Evolutionary conservation across 2,797 vertebrate species (phyloP).

Genomic region (Mycteria americana): DNA sequence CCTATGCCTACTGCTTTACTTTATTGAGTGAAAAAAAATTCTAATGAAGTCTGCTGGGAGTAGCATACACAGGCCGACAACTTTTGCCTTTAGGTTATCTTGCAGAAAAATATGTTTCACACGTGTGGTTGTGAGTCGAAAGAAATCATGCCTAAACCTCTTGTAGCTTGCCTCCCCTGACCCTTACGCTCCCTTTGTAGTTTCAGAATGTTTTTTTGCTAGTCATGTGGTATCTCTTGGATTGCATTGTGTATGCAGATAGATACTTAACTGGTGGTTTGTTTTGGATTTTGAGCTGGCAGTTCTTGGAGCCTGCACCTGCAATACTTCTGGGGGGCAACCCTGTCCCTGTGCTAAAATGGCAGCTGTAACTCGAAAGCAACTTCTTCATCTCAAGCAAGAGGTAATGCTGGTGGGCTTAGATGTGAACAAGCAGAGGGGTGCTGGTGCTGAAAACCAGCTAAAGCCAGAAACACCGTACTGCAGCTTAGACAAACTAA

Average conservation of each 20-base stretch:
- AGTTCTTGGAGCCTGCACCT: conserved; percentile 85
- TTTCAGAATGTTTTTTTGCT: not conserved
- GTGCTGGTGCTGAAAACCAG: not conserved
- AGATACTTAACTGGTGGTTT: not conserved
- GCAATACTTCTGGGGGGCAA: conserved; percentile 47
- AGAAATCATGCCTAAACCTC: not conserved
- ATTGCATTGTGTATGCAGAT: not conserved
- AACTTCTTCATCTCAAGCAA: conserved; percentile 82
- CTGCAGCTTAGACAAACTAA: not conserved
- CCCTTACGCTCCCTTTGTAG: not conserved
- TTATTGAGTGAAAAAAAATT: not conserved
- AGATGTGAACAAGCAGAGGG: not conserved
- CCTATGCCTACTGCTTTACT: not conserved
- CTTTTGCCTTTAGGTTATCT: not conserved
- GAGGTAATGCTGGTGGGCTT: conserved; percentile 75
- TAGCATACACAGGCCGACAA: not conserved
- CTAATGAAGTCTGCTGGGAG: not conserved
- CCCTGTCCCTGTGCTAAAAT: conserved; percentile 85
- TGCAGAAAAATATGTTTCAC: not conserved
- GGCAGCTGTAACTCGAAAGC: conserved; percentile 82
- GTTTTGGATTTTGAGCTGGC: conserved; percentile 76
- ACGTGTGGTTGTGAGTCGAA: rapidly evolving
- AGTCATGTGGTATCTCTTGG: not conserved
- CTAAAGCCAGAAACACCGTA: not conserved
- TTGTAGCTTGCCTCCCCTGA: not conserved